Evolutionary conservation across 2,797 vertebrate species (phyloP), one percentile per base, ranked within the genome.

Genomic region (Poecile montanus): DNA sequence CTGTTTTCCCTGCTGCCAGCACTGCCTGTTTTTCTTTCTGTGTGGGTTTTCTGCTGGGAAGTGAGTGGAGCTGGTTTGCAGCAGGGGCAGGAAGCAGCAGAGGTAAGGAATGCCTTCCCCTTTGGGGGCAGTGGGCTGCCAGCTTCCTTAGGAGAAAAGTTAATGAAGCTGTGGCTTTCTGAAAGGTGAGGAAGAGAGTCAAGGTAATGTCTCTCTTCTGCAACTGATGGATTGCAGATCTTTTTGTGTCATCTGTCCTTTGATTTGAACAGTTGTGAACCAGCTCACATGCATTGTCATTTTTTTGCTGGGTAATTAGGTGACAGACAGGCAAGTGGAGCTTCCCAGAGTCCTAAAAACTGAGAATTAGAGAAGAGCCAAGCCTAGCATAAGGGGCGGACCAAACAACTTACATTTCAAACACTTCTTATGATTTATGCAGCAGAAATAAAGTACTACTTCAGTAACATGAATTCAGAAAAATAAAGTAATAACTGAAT

Each of bases 231-330:
- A 27, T 71, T 32, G 25, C 7, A 13, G 27, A 23, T 54, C 9
- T 22, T 75, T 76, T 68, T 56, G 21, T 19, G 57, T 61, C 5
- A 1, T 34, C 48, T 88, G 19, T 29, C 29, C 78, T 54, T 56
- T 15, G 44, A 25, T 65, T 66, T 70, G 81, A 89, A 7, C 26
- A n/a, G 51, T 42, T 87, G 57, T 62, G 75, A 77, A 66, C 0
- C 42, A 60, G 56, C 80, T 93, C 82, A 87, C 53, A 21, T 7
- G 9, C 45, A 10, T 3, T 77, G 62, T 54, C 84, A 60, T 66
- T 85, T 88, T 38, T 50, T 50, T 88, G 70, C n/a, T 84, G 77
- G 38, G 40, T 79, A 85, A 90, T 96, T 86, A 81, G 77, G 80
- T 90, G 93, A 62, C 85, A 95, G 86, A 54, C 85, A 91, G 85